Base-by-base conservation (phyloP, 2,113 vertebrate genomes). In the Paracanthobrama guichenoti region DNA sequence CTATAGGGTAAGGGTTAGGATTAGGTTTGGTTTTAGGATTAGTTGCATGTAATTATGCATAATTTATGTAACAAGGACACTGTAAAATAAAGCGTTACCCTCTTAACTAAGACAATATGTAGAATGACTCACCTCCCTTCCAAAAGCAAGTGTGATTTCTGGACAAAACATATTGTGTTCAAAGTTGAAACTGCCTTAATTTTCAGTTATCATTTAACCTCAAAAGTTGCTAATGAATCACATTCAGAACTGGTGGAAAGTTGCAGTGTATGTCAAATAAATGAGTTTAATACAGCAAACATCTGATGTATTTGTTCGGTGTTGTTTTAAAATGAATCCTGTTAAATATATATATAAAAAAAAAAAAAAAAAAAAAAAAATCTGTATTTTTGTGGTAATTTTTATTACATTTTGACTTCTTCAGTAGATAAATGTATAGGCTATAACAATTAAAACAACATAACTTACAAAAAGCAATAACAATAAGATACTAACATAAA, bases 241-340 rank as follows among this genome's bases (percentile, higher is more conserved):
- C 50, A 82, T 75, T 46, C 18, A 16, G 28, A 77, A 71, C 13
- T 84, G 42, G 11, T 64, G 75, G 64, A 87, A 69, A 81, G 89
- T 84, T 93, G 88, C 87, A 86, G 92, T 92, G 91, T 88, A 88
- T 35, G 11, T 87, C 87, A 75, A 91, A 89, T 88, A 89, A 91
- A 90, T 79, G n/a, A 55, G n/a, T 77, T 83, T 79, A 22, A 76
- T 78, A 44, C 39, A 60, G 26, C 24, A 71, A 55, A 75, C 50
- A 8, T 3, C 31, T 39, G 64, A 62, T 71, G 83, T 28, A 42
- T 75, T 12, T 81, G 11, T 57, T 85, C 11, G 22, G 6, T 60
- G 18, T n/a, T 1, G 35, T 44, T 71, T 48, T 55, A 55, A 22
- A 22, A 55, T 8, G 18, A 55, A 22, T 20, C 53, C 18, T 55